phyloP scores from a whole-genome alignment of 2,888 invertebrate species.

The Heliothis peltigera region DNA sequence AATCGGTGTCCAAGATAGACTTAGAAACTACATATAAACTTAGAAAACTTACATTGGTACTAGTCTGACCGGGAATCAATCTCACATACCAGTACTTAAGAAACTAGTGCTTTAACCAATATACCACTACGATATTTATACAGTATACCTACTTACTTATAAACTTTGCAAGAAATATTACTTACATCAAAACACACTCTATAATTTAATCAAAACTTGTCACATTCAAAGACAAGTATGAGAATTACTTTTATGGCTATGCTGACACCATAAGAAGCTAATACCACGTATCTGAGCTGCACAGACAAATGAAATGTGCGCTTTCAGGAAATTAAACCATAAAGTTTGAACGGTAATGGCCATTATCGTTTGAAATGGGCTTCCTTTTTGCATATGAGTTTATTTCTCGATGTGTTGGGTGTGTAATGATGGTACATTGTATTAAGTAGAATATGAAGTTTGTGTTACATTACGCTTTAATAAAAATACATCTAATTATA shows the following conservation, averaged over 20 bases:
- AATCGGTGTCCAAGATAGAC: no score
- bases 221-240: constrained; percentile 69
- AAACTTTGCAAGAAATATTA: background rate
- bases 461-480: background rate
- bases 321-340: constrained; percentile 88
- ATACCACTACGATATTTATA: no score
- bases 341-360: constrained; percentile 77
- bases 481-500: no score
- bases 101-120: no score
- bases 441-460: background rate
- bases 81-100: no score
- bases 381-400: constrained; percentile 69
- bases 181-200: constrained; percentile 28
- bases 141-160: no score
- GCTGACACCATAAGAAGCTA: constrained; percentile 75
- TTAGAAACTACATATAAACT: no score
- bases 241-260: constrained; percentile 74
- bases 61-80: no score
- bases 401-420: constrained; percentile 33
- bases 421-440: constrained; percentile 12
- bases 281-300: constrained; percentile 73
- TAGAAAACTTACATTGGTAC: no score
- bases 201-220: constrained; percentile 77
- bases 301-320: constrained; percentile 77
- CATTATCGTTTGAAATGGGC: constrained; percentile 71